Evolutionary conservation across 2,113 vertebrate species (phyloP), one percentile per base, ranked within the genome.

Genomic region (Pelmatolapia mariae): DNA sequence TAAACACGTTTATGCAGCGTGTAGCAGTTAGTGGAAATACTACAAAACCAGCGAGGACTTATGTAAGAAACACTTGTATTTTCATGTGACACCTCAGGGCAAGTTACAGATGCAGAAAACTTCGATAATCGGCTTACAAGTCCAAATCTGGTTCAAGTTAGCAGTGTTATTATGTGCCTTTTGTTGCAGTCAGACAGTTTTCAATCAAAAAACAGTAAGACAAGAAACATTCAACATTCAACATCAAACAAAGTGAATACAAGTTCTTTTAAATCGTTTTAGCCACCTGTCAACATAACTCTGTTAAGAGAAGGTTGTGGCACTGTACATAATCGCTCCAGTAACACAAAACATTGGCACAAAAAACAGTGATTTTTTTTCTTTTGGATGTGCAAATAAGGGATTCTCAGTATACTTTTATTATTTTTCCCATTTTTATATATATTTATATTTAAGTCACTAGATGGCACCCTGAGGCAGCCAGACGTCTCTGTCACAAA

Each of bases 141-240:
- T 91, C 88, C 71, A 84, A 54, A 82, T 91, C 86, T 86, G 84
- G 83, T 95, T 96, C 94, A 96, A 93, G 95, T 95, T 95, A 95
- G 90, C 91, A 92, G 89, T 92, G 88, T 95, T 92, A 91, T 89
- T 91, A 92, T 94, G 94, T 95, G 92, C 93, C 93, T 92, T 91
- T 80, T 73, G 82, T 85, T 85, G 82, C 68, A 63, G 91, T 91
- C 91, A 83, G 91, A 91, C 83, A 85, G 80, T 86, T 89, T 91
- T 87, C 85, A 91, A 90, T 90, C 91, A 86, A 90, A 68, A 92
- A 91, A 93, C 89, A 93, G 84, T 93, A 91, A 94, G 91, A 95
- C 93, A 78, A 89, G 87, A 94, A 80, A 92, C 85, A 94, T 86
- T 89, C 61, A 93, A 93, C 59, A 63, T 63, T 33, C 31, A 66